Base-by-base conservation (phyloP, 2,888 invertebrate genomes). In the Crioceris asparagi region DNA sequence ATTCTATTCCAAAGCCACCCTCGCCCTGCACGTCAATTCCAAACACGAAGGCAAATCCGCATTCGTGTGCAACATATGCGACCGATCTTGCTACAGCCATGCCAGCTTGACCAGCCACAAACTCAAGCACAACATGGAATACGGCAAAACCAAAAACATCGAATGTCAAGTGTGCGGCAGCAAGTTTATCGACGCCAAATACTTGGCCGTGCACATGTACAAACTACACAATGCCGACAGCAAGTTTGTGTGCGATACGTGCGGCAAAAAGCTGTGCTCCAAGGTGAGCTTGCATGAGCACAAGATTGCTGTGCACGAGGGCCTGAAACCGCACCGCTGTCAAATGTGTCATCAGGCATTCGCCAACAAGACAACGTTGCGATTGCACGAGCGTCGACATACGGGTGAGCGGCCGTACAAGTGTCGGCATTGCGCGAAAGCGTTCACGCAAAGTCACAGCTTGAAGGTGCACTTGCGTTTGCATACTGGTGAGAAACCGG, bases 311-410 rank as follows among this genome's bases (percentile, higher is more conserved):
- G 51, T 50, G 6, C 57, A 57, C 47, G 59, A 62, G 0, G 66
- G 66, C 2, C 61, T 64, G 35, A 67, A 67, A 44, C 59, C 64
- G 21, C 45, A 49, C 35, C 52, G 68, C 65, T 74, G 74, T 43
- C 65, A 69, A 10, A 61, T 66, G 37, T 75, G 75, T 41, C 68
- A 68, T 26, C 74, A 73, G 45, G 56, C 68, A 1, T 75, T 75
- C 48, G 70, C 72, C 17, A 68, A 74, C 42, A 66, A 67, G 40
- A 69, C 68, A 33, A 70, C 72, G 0, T 48, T 74, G 35, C 69
- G 63, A 25, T 59, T 67, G 1, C 74, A 73, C 35, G 68, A 68
- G 59, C 67, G 73, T 0, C 64, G 64, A 0, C 75, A 75, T 36
- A 68, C 70, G 1, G 70, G 72, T 1, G 60, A 68, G 1, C 59